A percentile compares a stretch with the other conserved stretches of the same genome.
Evolutionary conservation across 2,888 invertebrate genomes (phyloP).

Genomic region (Athrips mouffetella): DNA sequence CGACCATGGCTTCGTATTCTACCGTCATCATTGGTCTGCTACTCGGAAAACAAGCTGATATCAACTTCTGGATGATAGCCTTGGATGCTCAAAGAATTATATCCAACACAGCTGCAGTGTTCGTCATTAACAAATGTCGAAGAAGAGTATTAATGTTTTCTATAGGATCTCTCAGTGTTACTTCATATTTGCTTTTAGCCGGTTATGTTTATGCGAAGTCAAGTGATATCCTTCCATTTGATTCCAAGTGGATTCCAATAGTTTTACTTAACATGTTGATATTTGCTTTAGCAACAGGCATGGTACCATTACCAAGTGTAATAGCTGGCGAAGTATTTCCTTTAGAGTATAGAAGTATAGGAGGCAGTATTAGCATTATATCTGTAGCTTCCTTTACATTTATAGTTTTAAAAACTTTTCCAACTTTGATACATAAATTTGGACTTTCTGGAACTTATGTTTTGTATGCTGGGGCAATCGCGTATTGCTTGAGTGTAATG

Average conservation of each 20-base stretch:
- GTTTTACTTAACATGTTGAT: constrained; percentile 74
- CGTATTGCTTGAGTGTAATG: constrained; percentile 71
- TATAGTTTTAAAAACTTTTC: constrained; percentile 79
- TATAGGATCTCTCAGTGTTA: constrained; percentile 76
- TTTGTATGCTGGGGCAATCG: constrained; percentile 72
- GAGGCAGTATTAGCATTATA: constrained; percentile 79
- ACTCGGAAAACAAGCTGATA: constrained; percentile 77
- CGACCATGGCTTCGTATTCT: constrained; percentile 82
- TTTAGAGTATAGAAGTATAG: constrained; percentile 77
- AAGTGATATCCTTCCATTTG: constrained; percentile 37
- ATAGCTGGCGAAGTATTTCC: constrained; percentile 84
- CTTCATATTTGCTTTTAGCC: constrained; percentile 74
- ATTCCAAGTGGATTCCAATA: constrained; percentile 63
- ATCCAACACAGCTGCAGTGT: constrained; percentile 77
- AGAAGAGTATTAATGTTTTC: constrained; percentile 78
- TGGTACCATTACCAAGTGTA: constrained; percentile 82
- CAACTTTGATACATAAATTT: constrained; percentile 63
- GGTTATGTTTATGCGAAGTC: constrained; percentile 50
- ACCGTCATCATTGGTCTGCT: constrained; percentile 77
- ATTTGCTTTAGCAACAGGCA: constrained; percentile 75
- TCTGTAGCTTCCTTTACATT: constrained; percentile 79
- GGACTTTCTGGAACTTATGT: constrained; percentile 78
- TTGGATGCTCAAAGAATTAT: constrained; percentile 80
- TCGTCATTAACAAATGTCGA: constrained; percentile 76
- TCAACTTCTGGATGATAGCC: constrained; percentile 80